A percentile compares a stretch with the other conserved stretches of the same genome.
phyloP scores from a whole-genome alignment of 2,888 invertebrate genomes.

The Dynastes tityus region DNA sequence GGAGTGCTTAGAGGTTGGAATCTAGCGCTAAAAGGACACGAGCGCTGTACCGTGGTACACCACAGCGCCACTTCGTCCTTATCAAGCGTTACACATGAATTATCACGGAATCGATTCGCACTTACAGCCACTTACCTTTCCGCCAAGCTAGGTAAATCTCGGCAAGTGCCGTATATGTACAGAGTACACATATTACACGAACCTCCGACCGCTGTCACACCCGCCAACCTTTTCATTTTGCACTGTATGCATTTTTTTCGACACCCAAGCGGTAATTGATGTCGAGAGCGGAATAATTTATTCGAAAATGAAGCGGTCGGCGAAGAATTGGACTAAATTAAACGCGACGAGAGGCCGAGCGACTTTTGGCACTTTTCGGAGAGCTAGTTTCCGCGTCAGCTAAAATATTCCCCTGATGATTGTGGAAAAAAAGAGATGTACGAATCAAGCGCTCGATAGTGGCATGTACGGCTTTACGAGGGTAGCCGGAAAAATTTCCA shows the following conservation, averaged over 20 bases:
- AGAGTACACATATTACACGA: not conserved
- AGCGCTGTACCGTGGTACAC: not conserved
- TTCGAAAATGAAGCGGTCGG: conserved; percentile 33
- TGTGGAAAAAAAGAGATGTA: not conserved
- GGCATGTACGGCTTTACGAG: not conserved
- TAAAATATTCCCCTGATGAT: not conserved
- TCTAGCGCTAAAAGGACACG: not conserved
- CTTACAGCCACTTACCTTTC: conserved; percentile 10
- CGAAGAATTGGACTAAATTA: conserved; percentile 42
- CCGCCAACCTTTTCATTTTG: conserved; percentile 17
- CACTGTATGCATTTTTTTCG: conserved; percentile 31
- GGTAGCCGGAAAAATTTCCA: too few species aligned
- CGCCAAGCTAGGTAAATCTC: conserved; percentile 1
- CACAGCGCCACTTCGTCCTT: conserved; percentile 3
- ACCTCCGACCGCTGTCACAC: too few species aligned
- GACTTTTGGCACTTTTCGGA: conserved; percentile 14
- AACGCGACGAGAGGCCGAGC: not conserved
- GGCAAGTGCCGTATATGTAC: not conserved
- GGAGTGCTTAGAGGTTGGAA: not conserved
- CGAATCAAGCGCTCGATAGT: not conserved
- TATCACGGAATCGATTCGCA: conserved; percentile 18
- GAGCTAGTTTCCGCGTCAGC: conserved; percentile 15
- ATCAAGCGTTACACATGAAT: conserved; percentile 25
- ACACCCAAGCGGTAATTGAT: not conserved
- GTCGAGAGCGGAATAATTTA: conserved; percentile 20